Conservation (phyloP, 2,113 vertebrate species). For the Microtus ochrogaster region DNA sequence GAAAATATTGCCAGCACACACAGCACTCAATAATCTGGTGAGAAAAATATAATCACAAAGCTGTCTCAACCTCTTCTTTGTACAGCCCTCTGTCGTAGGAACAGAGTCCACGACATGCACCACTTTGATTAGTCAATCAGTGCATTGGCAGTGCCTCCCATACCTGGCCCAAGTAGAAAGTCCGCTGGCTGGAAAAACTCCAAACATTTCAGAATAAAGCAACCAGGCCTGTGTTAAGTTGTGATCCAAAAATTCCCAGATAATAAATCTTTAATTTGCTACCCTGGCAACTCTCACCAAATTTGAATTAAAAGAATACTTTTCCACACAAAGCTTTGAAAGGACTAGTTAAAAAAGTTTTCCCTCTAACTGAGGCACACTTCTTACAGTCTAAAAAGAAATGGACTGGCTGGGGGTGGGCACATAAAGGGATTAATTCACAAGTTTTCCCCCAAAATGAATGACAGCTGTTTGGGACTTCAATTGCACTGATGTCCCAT, state of each 20-base stretch:
- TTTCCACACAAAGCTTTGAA: conserved; percentile 79
- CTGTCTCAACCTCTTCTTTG: conserved; percentile 71
- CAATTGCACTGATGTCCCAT: conserved; percentile 72
- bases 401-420: background rate
- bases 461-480: conserved; percentile 83
- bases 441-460: conserved; percentile 80
- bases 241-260: conserved; percentile 85
- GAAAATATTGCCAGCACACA: conserved; percentile 57
- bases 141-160: conserved; percentile 84
- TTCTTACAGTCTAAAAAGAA: conserved; percentile 67
- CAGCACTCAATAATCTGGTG: conserved; percentile 63
- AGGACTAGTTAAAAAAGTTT: conserved; percentile 75
- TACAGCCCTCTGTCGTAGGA: conserved; percentile 73
- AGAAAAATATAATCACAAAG: conserved; percentile 75
- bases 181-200: conserved; percentile 83
- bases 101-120: conserved; percentile 81
- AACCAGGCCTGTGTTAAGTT: conserved; percentile 85
- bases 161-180: conserved; percentile 79
- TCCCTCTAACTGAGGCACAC: conserved; percentile 62
- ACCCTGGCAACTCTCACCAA: conserved; percentile 82
- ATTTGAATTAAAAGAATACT: conserved; percentile 84
- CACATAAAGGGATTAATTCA: conserved; percentile 76
- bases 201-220: conserved; percentile 85
- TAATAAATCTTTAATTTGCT: conserved; percentile 88
- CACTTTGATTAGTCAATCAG: conserved; percentile 87